These are phyloP conservation scores for Globicephala melas DNA, from an alignment of 2,113 vertebrate species.

Conservation along the genomic window DNA sequence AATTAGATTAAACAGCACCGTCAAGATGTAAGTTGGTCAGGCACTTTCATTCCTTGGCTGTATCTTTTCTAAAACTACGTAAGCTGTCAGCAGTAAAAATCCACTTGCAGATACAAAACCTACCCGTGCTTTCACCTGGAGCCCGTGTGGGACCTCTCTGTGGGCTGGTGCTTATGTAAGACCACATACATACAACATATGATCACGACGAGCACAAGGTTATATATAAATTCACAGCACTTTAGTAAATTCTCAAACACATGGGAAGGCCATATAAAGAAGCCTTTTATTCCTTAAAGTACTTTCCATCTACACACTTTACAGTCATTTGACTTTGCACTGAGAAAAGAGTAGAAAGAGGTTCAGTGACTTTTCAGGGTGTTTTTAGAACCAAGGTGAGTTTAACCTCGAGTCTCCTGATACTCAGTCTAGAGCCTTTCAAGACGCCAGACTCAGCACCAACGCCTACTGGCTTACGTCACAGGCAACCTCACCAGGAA, in stretches of 20 bases:
- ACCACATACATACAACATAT: neutral
- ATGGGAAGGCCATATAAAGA: neutral
- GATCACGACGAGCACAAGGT: neutral
- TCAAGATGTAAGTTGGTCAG: neutral
- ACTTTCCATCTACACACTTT: neutral
- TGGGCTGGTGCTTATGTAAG: neutral
- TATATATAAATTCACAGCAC: neutral
- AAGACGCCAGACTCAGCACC: no score
- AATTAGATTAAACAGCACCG: no score
- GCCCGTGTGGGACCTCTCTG: neutral
- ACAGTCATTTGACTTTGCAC: neutral
- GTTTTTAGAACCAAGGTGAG: neutral
- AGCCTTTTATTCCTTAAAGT: neutral
- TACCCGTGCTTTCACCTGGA: neutral
- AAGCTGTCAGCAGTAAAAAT: neutral
- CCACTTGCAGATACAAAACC: no score
- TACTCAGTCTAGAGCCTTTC: no score
- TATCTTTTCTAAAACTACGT: neutral
- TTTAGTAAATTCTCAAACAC: neutral
- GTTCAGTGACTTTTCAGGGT: neutral
- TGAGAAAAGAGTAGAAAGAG: neutral
- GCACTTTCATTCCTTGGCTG: neutral
- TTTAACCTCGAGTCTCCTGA: neutral
- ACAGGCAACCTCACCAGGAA: accelerated
- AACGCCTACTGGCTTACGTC: accelerated